Evolutionary conservation across 2,888 invertebrate genomes (phyloP).

Genomic region (Mythimna albipuncta): DNA sequence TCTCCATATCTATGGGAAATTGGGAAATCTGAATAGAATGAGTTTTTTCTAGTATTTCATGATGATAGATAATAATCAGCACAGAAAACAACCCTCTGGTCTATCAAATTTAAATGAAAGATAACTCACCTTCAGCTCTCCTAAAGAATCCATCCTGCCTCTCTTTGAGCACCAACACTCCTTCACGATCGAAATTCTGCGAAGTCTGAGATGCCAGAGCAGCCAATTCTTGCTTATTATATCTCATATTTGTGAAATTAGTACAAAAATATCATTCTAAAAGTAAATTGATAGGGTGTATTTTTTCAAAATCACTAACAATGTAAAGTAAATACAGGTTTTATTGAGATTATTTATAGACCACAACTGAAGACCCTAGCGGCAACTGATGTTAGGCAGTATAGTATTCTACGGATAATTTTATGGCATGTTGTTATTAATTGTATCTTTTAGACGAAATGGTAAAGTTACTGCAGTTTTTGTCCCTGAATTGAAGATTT

Average conservation of each 20-base stretch:
- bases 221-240: conserved; percentile 96
- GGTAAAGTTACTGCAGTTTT: conserved; percentile 18
- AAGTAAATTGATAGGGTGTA: neutral
- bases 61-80: neutral
- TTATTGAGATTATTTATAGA: neutral
- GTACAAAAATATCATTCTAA: conserved; percentile 59
- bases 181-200: conserved; percentile 97
- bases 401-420: conserved; percentile 3
- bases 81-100: neutral
- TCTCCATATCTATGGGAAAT: neutral
- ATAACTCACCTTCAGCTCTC: conserved; percentile 95
- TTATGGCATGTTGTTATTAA: conserved; percentile 40
- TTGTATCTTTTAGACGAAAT: neutral
- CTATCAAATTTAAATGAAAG: neutral
- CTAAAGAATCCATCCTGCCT: conserved; percentile 98
- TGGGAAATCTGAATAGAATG: rapidly evolving
- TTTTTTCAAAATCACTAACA: conserved; percentile 22
- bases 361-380: conserved; percentile 17
- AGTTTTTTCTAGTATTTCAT: neutral
- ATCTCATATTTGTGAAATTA: conserved; percentile 92
- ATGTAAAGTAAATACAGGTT: conserved; percentile 15
- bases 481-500: conserved; percentile 25
- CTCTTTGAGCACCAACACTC: conserved; percentile 96
- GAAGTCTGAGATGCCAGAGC: conserved; percentile 96
- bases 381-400: conserved; percentile 22